Evolutionary conservation across 2,888 invertebrate species (phyloP).

Genomic region (Conchocele bisecta): DNA sequence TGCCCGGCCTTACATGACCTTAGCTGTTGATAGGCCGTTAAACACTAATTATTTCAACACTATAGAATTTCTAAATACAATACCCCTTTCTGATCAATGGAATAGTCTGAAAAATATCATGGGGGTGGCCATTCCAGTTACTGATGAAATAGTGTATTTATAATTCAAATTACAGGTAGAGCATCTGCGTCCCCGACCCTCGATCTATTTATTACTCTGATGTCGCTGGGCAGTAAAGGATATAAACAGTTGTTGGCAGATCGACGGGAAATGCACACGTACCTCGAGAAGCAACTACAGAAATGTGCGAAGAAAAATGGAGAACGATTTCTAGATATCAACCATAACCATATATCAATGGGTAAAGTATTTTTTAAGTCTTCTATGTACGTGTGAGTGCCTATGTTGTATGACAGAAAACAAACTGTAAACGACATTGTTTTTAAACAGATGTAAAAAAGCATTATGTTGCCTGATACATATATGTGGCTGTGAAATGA

Average conservation of each 20-base stretch:
- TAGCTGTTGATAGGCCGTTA: no score
- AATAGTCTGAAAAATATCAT: no score
- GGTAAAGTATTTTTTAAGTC: constrained; percentile 82
- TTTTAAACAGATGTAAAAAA: no score
- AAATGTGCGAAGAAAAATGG: constrained; percentile 85
- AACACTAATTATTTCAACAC: no score
- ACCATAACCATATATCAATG: constrained; percentile 89
- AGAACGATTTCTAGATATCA: constrained; percentile 86
- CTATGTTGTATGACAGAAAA: background rate
- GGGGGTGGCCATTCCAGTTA: no score
- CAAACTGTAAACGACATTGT: no score
- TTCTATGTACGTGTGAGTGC: background rate
- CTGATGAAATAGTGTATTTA: no score
- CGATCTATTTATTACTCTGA: constrained; percentile 90
- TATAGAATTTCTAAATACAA: no score
- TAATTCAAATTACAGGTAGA: constrained; percentile 87
- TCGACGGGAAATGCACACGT: constrained; percentile 86
- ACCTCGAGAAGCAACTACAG: constrained; percentile 85
- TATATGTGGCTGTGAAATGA: no score
- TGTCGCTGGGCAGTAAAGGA: constrained; percentile 88
- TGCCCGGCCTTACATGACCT: no score
- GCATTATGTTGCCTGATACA: no score
- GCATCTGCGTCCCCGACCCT: constrained; percentile 89
- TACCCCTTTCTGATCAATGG: no score
- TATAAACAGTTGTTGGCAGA: constrained; percentile 86